phyloP scores from a whole-genome alignment of 2,888 invertebrate genomes.

The Mythimna impura region DNA sequence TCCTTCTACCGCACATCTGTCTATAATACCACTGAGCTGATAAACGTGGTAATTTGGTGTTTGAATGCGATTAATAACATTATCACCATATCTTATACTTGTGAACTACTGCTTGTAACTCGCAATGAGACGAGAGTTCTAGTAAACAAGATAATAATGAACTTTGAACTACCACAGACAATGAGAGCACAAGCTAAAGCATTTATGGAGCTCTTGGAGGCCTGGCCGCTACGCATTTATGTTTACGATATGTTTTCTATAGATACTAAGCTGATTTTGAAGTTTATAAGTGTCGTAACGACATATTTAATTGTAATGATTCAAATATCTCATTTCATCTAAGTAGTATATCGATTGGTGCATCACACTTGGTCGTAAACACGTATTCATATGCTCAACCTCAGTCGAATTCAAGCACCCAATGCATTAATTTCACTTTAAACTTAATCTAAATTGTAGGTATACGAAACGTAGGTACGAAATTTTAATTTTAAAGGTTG shows the following conservation, averaged over 20 bases:
- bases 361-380: background rate
- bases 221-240: conserved; percentile 75
- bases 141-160: conserved; percentile 79
- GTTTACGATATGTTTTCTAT: conserved; percentile 81
- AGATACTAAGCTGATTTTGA: conserved; percentile 79
- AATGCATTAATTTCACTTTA: too few relatives aligned
- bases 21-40: conserved; percentile 57
- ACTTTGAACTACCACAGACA: conserved; percentile 75
- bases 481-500: too few relatives aligned
- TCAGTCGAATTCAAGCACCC: too few relatives aligned
- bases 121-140: conserved; percentile 74
- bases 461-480: too few relatives aligned
- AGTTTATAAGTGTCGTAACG: conserved; percentile 80
- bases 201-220: conserved; percentile 78
- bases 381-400: background rate
- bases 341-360: background rate
- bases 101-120: conserved; percentile 71
- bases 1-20: conserved; percentile 67
- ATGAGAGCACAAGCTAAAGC: conserved; percentile 79
- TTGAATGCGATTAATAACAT: conserved; percentile 68
- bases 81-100: conserved; percentile 71
- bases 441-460: too few relatives aligned
- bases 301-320: conserved; percentile 82
- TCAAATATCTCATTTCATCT: conserved; percentile 74
- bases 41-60: conserved; percentile 72